Evolutionary conservation across 2,113 vertebrate species (phyloP), one percentile per base, ranked within the genome.

Genomic region (Calidris pugnax): DNA sequence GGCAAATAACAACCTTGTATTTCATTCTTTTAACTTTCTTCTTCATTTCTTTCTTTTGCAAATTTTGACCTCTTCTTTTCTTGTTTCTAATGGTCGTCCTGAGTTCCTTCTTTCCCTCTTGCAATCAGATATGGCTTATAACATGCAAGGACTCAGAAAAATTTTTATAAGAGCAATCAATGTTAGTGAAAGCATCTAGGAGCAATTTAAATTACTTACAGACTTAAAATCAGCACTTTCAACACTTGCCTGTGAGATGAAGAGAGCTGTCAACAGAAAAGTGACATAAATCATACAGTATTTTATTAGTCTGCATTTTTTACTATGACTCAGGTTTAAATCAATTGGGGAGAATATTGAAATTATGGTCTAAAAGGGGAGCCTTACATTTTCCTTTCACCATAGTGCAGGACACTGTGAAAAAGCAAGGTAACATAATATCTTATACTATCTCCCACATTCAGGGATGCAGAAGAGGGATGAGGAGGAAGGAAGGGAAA

Each of bases 301-400:
- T 89, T 93, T 94, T 85, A 32, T 82, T 90, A 94, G 14, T 71
- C 51, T 93, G 20, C 26, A 53, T 50, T 77, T 93, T 94, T 85
- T 93, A 87, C 26, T 80, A 15, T 69, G 59, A 74, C n/a, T 6
- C 26, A 57, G 7, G 8, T n/a, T 96, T 90, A 82, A 97, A 85
- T 68, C 43, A 87, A 1, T 4, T 77, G 3, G 17, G 28, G 18
- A 84, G 23, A 80, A 78, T 90, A 89, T 8, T 59, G 55, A 72
- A 96, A 90, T 75, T 62, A 55, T 7, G 14, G 30, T 47, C 59
- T 91, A 77, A 85, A 80, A 88, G 7, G 39, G 51, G 21, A 59
- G 23, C 62, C 30, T 66, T 56, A 33, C 68, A 30, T 81, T 47
- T 72, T 94, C 63, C 7, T 39, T 83, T 89, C 39, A n/a, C 3